phyloP scores from a whole-genome alignment of 2,888 invertebrate genomes.

The Octonoba sinensis region DNA sequence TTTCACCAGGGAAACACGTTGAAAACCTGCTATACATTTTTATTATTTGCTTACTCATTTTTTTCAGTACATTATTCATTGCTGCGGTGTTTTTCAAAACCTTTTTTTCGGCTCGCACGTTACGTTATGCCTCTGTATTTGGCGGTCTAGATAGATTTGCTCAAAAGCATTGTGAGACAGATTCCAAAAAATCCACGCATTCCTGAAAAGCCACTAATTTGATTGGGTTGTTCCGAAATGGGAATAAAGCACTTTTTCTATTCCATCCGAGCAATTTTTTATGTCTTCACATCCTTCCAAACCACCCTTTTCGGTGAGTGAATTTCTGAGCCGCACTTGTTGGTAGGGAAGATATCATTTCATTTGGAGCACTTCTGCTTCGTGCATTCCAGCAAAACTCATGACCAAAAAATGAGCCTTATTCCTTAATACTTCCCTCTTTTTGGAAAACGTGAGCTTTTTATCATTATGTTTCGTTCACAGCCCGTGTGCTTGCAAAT shows the following conservation, averaged over 20 bases:
- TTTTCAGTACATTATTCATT: conserved; percentile 52
- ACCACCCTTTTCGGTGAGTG: not conserved
- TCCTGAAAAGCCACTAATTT: conserved; percentile 51
- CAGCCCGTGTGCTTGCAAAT: too few relatives aligned
- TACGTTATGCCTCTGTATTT: not conserved
- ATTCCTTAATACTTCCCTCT: too few relatives aligned
- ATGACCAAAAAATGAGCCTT: too few relatives aligned
- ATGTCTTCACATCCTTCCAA: not conserved
- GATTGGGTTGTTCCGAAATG: conserved; percentile 37
- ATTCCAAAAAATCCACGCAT: conserved; percentile 15
- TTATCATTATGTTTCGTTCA: too few relatives aligned
- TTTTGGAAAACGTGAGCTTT: too few relatives aligned
- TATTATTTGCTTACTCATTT: conserved; percentile 44
- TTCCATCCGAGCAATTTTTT: conserved; percentile 8
- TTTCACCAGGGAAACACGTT: conserved; percentile 24
- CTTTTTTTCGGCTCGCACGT: conserved; percentile 39
- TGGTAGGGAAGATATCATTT: conserved; percentile 16
- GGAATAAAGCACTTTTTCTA: conserved; percentile 24
- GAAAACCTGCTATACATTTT: conserved; percentile 33
- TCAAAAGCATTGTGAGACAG: conserved; percentile 14
- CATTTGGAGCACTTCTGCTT: conserved; percentile 15
- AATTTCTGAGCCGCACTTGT: not conserved
- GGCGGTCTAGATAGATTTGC: not conserved
- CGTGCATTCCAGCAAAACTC: too few relatives aligned
- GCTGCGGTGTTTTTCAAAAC: conserved; percentile 50